A percentile compares a stretch with the other conserved stretches of the same genome.
Evolutionary conservation across 2,113 vertebrate genomes (phyloP).

Genomic region (Gopherus evgoodei): DNA sequence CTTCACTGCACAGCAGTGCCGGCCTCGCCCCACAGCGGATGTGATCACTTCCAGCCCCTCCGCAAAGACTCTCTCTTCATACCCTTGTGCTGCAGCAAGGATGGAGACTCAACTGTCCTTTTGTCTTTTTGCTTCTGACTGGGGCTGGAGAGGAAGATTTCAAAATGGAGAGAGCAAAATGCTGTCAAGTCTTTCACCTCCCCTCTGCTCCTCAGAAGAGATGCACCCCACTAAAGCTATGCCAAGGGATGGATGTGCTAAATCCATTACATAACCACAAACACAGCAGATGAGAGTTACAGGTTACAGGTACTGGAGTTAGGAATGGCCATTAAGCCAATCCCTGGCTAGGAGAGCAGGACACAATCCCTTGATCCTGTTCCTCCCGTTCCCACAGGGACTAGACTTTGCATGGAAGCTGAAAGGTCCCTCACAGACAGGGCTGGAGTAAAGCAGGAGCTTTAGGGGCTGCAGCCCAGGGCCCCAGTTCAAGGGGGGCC

Average conservation of each 20-base stretch:
- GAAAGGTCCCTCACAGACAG: background rate
- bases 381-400: background rate
- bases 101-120: background rate
- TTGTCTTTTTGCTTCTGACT: background rate
- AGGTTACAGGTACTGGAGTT: background rate
- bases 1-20: rapidly evolving
- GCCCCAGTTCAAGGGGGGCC: too few relatives aligned
- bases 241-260: background rate
- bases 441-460: too few relatives aligned
- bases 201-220: background rate
- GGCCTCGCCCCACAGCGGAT: background rate
- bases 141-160: rapidly evolving
- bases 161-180: background rate
- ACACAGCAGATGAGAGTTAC: background rate
- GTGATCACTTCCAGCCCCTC: rapidly evolving
- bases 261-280: background rate
- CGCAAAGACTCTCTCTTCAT: background rate
- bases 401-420: background rate
- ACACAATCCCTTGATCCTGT: background rate
- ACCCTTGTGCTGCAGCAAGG: background rate
- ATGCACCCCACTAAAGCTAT: background rate
- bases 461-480: too few relatives aligned
- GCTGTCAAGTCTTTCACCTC: background rate
- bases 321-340: background rate
- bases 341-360: background rate